These are phyloP conservation scores for Achroia grisella DNA, from an alignment of 1,140 invertebrate genomes.

Conservation along the genomic window DNA sequence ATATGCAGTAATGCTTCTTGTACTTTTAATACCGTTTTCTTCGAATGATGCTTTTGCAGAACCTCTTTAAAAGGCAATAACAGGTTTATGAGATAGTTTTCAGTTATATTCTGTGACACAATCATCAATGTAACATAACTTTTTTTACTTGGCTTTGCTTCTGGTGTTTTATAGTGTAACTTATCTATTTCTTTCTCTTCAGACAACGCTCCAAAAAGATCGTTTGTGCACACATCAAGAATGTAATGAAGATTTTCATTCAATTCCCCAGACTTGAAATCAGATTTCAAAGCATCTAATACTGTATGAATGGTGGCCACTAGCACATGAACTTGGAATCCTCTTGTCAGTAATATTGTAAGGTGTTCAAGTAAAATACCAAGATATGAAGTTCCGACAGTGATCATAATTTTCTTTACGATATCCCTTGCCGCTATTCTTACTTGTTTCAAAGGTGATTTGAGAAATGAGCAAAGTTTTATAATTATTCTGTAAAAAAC, in stretches of 20 bases:
- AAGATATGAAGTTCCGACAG: conserved; percentile 89
- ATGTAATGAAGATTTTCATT: conserved; percentile 85
- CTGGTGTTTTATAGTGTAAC: conserved; percentile 85
- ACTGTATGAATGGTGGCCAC: conserved; percentile 91
- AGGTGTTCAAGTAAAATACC: conserved; percentile 87
- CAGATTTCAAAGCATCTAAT: conserved; percentile 79
- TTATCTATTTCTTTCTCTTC: conserved; percentile 95
- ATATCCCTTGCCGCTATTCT: conserved; percentile 90
- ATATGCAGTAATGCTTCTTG: conserved; percentile 87
- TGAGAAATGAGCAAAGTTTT: conserved; percentile 91
- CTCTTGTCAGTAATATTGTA: conserved; percentile 85
- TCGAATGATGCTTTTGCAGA: conserved; percentile 83
- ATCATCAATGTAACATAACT: conserved; percentile 91
- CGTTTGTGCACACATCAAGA: conserved; percentile 88
- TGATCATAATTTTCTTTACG: conserved; percentile 89
- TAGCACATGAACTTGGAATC: conserved; percentile 95
- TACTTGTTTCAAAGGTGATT: conserved; percentile 91
- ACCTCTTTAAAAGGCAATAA: conserved; percentile 89
- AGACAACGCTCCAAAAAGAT: conserved; percentile 89
- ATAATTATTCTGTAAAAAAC: conserved; percentile 86
- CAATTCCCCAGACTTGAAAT: conserved; percentile 82
- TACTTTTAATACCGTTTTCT: conserved; percentile 87
- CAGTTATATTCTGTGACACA: conserved; percentile 84
- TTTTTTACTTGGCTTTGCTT: conserved; percentile 87
- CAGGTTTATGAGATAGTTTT: conserved; percentile 83